A percentile compares a stretch with the other conserved stretches of the same genome.
Evolutionary conservation across 2,113 vertebrate species (phyloP).

Genomic region (Abramis brama): DNA sequence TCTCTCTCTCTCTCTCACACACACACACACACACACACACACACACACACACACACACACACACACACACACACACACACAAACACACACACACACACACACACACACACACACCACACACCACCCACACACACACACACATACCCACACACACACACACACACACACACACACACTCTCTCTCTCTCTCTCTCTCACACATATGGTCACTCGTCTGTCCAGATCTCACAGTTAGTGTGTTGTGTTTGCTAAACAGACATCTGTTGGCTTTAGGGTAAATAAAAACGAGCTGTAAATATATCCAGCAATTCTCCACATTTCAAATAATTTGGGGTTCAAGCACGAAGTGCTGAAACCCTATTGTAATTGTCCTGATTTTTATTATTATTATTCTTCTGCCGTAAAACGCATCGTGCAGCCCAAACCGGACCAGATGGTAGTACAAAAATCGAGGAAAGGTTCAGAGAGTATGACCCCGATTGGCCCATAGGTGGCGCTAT

Average conservation of each 20-base stretch:
- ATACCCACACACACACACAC: background rate
- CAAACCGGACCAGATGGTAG: too few relatives aligned
- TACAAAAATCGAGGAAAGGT: too few relatives aligned
- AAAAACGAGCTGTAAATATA: background rate
- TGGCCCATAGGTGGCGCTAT: too few relatives aligned
- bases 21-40: background rate
- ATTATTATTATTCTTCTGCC: too few relatives aligned
- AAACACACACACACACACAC: background rate
- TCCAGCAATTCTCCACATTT: background rate
- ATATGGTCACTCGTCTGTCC: background rate
- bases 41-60: background rate
- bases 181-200: background rate
- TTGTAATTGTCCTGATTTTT: too few relatives aligned
- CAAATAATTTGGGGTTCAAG: too few relatives aligned
- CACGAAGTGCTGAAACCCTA: too few relatives aligned
- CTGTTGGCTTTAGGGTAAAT: background rate
- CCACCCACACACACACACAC: background rate
- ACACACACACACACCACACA: too few relatives aligned
- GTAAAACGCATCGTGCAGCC: too few relatives aligned
- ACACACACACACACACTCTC: too few relatives aligned
- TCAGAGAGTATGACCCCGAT: too few relatives aligned
- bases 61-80: too few relatives aligned
- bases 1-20: background rate
- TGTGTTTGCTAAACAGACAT: background rate
- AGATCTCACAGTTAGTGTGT: background rate